These are phyloP conservation scores for Keiferia lycopersicella DNA, from an alignment of 2,888 invertebrate genomes.

Conservation along the genomic window DNA sequence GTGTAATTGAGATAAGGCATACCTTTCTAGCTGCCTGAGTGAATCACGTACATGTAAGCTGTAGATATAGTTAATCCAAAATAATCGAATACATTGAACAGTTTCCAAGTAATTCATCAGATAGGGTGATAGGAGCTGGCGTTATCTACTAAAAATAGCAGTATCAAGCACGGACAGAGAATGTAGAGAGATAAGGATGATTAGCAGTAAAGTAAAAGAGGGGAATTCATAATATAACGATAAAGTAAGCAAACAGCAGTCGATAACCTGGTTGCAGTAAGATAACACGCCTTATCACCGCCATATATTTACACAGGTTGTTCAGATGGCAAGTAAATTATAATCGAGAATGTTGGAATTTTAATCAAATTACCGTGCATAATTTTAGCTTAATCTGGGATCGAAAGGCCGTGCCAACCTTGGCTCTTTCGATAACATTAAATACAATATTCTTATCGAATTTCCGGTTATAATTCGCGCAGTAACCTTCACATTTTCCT, in stretches of 20 bases:
- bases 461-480: slow-evolving; percentile 1
- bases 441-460: neutral
- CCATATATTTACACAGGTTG: slow-evolving; percentile 28
- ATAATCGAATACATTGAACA: slow-evolving; percentile 12
- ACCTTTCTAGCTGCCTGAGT: slow-evolving; percentile 16
- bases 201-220: slow-evolving; percentile 52
- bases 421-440: neutral
- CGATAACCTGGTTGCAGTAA: slow-evolving; percentile 74
- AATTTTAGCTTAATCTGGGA: slow-evolving; percentile 10
- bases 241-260: slow-evolving; percentile 69
- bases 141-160: slow-evolving; percentile 61
- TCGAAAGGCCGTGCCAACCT: slow-evolving; percentile 5
- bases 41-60: slow-evolving; percentile 43
- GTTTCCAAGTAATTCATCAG: slow-evolving; percentile 26
- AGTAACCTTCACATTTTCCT: neutral
- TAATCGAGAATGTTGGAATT: slow-evolving; percentile 1
- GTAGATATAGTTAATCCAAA: slow-evolving; percentile 29
- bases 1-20: slow-evolving; percentile 27
- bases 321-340: slow-evolving; percentile 17
- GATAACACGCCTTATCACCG: slow-evolving; percentile 54
- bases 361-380: slow-evolving; percentile 12
- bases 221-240: slow-evolving; percentile 66
- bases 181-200: slow-evolving; percentile 52
- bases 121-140: slow-evolving; percentile 42
- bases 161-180: slow-evolving; percentile 51